phyloP scores from a whole-genome alignment of 2,797 vertebrate species.

The Nannoperca australis region DNA sequence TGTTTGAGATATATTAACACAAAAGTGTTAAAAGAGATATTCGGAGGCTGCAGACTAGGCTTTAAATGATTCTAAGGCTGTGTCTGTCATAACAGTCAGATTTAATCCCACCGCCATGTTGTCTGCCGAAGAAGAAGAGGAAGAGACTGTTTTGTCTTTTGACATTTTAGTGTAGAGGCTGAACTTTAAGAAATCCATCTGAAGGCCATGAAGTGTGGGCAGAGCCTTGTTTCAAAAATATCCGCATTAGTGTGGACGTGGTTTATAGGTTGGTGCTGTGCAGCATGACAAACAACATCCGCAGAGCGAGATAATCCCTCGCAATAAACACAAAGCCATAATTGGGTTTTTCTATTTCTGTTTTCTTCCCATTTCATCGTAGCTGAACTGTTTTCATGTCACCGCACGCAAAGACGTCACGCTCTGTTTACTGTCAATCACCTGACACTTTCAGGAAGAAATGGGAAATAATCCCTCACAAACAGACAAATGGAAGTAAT shows the following conservation, averaged over 20 bases:
- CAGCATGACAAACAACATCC: slow-evolving; percentile 25
- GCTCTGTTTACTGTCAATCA: slow-evolving; percentile 60
- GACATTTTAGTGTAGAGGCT: slow-evolving; percentile 10
- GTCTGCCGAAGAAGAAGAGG: background rate
- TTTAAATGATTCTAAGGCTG: background rate
- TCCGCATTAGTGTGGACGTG: slow-evolving; percentile 12
- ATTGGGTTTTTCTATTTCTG: slow-evolving; percentile 44
- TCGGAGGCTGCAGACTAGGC: background rate
- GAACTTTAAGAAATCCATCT: slow-evolving; percentile 25
- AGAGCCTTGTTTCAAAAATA: slow-evolving; percentile 20
- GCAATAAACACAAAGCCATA: slow-evolving; percentile 46
- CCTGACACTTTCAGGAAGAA: background rate
- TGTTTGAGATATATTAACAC: slow-evolving; percentile 3
- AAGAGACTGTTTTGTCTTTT: slow-evolving; percentile 7
- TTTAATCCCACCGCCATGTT: background rate
- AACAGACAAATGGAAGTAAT: slow-evolving; percentile 10
- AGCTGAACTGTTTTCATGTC: slow-evolving; percentile 41
- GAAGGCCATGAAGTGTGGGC: slow-evolving; percentile 18
- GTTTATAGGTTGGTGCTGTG: slow-evolving; percentile 9
- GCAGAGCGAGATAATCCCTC: slow-evolving; percentile 52
- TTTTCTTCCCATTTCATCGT: slow-evolving; percentile 29
- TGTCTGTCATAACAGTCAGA: background rate
- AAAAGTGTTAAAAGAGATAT: background rate
- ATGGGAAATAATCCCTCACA: slow-evolving; percentile 36
- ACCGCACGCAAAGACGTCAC: slow-evolving; percentile 6